These are phyloP conservation scores for Coelopa pilipes DNA, from an alignment of 2,888 invertebrate species.

Conservation along the genomic window DNA sequence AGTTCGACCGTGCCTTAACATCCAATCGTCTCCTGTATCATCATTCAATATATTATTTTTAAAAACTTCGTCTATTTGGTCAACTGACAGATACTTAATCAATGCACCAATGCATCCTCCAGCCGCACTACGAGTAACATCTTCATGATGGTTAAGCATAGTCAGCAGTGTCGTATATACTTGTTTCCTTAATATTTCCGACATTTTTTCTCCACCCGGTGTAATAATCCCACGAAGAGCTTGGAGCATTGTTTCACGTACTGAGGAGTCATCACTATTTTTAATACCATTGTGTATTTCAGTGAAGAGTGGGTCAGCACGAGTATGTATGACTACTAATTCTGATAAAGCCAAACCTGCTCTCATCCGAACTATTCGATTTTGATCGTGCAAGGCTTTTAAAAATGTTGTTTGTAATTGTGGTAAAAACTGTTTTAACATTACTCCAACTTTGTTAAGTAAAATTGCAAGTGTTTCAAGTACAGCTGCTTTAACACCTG, in stretches of 20 bases:
- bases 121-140: constrained; percentile 81
- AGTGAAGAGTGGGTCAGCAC: constrained; percentile 93
- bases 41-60: constrained; percentile 79
- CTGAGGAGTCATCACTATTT: constrained; percentile 83
- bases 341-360: constrained; percentile 89
- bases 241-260: constrained; percentile 92
- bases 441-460: constrained; percentile 92
- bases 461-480: constrained; percentile 92
- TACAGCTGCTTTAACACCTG: constrained; percentile 95
- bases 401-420: constrained; percentile 98
- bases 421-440: constrained; percentile 97
- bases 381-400: constrained; percentile 91
- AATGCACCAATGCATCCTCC: constrained; percentile 93
- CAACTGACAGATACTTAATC: constrained; percentile 77
- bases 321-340: constrained; percentile 89
- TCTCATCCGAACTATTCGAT: constrained; percentile 86
- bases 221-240: constrained; percentile 86
- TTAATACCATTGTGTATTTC: constrained; percentile 91
- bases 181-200: constrained; percentile 80
- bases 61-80: constrained; percentile 80
- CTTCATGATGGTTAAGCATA: constrained; percentile 80
- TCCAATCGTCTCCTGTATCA: constrained; percentile 75
- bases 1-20: constrained; percentile 82
- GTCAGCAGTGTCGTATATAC: constrained; percentile 76
- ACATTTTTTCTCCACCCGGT: constrained; percentile 90